Conservation (phyloP, 1,140 invertebrate genomes). For the Drosophila carrolli region DNA sequence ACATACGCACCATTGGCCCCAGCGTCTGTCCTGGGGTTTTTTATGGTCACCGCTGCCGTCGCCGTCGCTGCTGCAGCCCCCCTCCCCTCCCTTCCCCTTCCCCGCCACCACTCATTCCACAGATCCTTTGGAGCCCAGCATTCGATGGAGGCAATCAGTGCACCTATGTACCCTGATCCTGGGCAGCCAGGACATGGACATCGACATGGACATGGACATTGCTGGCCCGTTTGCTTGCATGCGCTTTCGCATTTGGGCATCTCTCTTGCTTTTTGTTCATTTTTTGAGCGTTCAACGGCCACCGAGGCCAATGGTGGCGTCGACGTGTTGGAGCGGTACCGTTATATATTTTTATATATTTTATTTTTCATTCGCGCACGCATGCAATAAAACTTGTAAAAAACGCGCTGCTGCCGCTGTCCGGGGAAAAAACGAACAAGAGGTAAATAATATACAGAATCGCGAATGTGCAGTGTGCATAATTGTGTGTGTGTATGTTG, state of each 20-base stretch:
- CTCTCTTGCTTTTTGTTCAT: slow-evolving; percentile 82
- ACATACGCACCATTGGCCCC: slow-evolving; percentile 60
- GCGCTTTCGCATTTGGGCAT: slow-evolving; percentile 78
- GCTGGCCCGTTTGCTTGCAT: slow-evolving; percentile 76
- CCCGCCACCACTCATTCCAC: not conserved
- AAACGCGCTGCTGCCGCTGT: slow-evolving; percentile 48
- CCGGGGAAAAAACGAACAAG: slow-evolving; percentile 73
- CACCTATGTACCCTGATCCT: slow-evolving; percentile 72
- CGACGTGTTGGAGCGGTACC: slow-evolving; percentile 74
- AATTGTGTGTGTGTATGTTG: not conserved
- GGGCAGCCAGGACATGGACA: slow-evolving; percentile 8
- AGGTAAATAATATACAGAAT: slow-evolving; percentile 78
- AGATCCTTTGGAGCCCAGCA: not conserved
- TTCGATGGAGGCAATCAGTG: slow-evolving; percentile 69
- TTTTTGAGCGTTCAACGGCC: slow-evolving; percentile 61
- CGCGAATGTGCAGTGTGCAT: slow-evolving; percentile 23
- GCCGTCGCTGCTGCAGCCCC: slow-evolving; percentile 6
- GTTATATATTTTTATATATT: slow-evolving; percentile 83
- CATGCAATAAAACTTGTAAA: slow-evolving; percentile 82
- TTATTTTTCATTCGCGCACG: slow-evolving; percentile 83
- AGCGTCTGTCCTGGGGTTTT: slow-evolving; percentile 35
- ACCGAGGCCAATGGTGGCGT: slow-evolving; percentile 57
- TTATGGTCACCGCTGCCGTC: slow-evolving; percentile 41
- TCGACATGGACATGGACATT: slow-evolving; percentile 19
- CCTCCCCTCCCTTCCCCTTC: not conserved